Evolutionary conservation across 2,113 vertebrate species (phyloP), one percentile per base, ranked within the genome.

Genomic region (Neoarius graeffei): DNA sequence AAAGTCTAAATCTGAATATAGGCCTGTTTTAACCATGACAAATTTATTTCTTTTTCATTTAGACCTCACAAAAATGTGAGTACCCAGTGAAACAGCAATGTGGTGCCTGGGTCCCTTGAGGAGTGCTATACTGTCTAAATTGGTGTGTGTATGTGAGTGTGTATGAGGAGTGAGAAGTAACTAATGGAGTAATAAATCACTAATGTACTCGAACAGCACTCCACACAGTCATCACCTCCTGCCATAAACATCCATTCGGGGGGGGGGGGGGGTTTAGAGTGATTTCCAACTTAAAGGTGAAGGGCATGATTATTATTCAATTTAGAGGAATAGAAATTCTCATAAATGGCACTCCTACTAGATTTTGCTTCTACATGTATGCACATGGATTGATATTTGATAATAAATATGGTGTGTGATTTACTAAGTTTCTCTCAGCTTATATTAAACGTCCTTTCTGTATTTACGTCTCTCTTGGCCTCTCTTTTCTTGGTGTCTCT

Each of bases 121-220:
- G 57, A 84, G 81, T 19, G 20, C 81, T 88, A 64, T 64, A 77
- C 3, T 13, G 14, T 84, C 71, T 84, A 88, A 84, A 77, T 82
- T 83, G 56, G 66, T 82, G 82, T 69, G n/a, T 67, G 86, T 66
- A 30, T 27, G 74, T 80, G 79, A 62, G 35, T 52, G 76, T 42
- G 59, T 54, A 59, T 62, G 86, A 76, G 69, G 67, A n/a, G 81
- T 62, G 48, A 83, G 87, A 59, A 84, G 87, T 77, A 79, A 84
- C 82, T 88, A 88, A 88, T 88, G 87, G 82, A 66, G 82, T 88
- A 66, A 88, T 84, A 84, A 88, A 84, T 79, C 66, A 77, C 59
- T 88, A 88, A 88, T 88, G 87, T 74, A 88, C 87, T 84, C 81
- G 69, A 84, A 84, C 87, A 56, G 81, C 69, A 88, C 87, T 77